phyloP scores from a whole-genome alignment of 92 coral and sea anemone genomes.

The Zoanthus sansibaricus region DNA sequence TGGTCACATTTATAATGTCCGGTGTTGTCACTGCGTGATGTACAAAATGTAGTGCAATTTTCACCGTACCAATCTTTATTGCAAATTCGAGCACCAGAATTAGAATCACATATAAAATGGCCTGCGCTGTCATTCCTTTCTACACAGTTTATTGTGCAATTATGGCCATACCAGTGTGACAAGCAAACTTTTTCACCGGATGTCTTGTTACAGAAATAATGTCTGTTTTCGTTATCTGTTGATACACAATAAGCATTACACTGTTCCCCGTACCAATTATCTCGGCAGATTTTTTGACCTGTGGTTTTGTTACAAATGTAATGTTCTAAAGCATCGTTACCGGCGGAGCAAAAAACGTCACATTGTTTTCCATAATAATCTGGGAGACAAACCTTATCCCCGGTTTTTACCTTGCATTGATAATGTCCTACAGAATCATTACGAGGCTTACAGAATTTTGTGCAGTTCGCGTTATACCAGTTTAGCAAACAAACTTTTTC shows the following conservation, averaged over 20 bases:
- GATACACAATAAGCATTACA: slow-evolving; percentile 68
- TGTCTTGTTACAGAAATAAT: slow-evolving; percentile 62
- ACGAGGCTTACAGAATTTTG: slow-evolving; percentile 69
- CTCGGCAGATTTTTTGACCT: slow-evolving; percentile 47
- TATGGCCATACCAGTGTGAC: slow-evolving; percentile 73
- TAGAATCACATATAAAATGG: slow-evolving; percentile 65
- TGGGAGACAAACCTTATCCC: slow-evolving; percentile 62
- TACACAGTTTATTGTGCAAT: slow-evolving; percentile 69
- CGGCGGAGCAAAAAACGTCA: slow-evolving; percentile 40
- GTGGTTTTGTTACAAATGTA: slow-evolving; percentile 64
- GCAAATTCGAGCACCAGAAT: slow-evolving; percentile 61
- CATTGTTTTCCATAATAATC: slow-evolving; percentile 70
- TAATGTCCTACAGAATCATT: slow-evolving; percentile 62
- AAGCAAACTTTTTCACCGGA: slow-evolving; percentile 71
- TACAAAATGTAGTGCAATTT: slow-evolving; percentile 63
- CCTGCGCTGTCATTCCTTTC: slow-evolving; percentile 43
- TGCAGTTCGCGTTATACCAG: slow-evolving; percentile 83
- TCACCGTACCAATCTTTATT: slow-evolving; percentile 67
- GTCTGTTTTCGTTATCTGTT: slow-evolving; percentile 46
- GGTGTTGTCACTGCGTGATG: slow-evolving; percentile 36
- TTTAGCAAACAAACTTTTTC: slow-evolving; percentile 63
- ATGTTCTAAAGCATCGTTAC: slow-evolving; percentile 68
- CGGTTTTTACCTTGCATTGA: slow-evolving; percentile 57
- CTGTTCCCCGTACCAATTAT: slow-evolving; percentile 41
- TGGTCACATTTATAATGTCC: slow-evolving; percentile 68